phyloP scores from a whole-genome alignment of 2,888 invertebrate genomes.

The Kuschelorhynchus macadamiae region DNA sequence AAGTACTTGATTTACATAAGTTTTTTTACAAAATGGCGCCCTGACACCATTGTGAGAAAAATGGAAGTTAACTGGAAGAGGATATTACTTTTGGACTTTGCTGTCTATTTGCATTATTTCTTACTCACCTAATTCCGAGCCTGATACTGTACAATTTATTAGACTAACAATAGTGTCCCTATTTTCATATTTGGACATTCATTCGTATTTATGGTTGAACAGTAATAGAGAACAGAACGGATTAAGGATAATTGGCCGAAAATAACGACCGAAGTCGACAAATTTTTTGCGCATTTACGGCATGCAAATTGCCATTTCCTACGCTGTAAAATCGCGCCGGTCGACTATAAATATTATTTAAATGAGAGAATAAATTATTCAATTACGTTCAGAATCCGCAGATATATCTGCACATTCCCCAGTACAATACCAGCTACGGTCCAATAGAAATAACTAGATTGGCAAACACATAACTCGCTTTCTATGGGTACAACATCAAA shows the following conservation, averaged over 20 bases:
- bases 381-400: slow-evolving; percentile 55
- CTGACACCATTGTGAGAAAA: too few species aligned
- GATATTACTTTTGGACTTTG: too few species aligned
- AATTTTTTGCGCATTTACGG: slow-evolving; percentile 36
- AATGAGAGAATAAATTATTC: slow-evolving; percentile 60
- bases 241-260: slow-evolving; percentile 33
- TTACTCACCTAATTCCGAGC: too few species aligned
- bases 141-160: too few species aligned
- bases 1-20: too few species aligned
- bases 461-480: slow-evolving; percentile 10
- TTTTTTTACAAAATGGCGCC: too few species aligned
- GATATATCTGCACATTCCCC: slow-evolving; percentile 53
- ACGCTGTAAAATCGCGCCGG: slow-evolving; percentile 53
- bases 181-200: too few species aligned
- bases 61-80: too few species aligned
- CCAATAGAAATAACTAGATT: slow-evolving; percentile 27
- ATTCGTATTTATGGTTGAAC: too few species aligned
- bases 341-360: slow-evolving; percentile 57
- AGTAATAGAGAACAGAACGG: slow-evolving; percentile 2
- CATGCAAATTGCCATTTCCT: slow-evolving; percentile 55
- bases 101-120: too few species aligned
- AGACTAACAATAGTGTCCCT: too few species aligned
- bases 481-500: not conserved
- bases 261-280: slow-evolving; percentile 36
- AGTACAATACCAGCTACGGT: slow-evolving; percentile 26